Evolutionary conservation across 2,888 invertebrate genomes (phyloP), one percentile per base, ranked within the genome.

Genomic region (Aphidius colemani): DNA sequence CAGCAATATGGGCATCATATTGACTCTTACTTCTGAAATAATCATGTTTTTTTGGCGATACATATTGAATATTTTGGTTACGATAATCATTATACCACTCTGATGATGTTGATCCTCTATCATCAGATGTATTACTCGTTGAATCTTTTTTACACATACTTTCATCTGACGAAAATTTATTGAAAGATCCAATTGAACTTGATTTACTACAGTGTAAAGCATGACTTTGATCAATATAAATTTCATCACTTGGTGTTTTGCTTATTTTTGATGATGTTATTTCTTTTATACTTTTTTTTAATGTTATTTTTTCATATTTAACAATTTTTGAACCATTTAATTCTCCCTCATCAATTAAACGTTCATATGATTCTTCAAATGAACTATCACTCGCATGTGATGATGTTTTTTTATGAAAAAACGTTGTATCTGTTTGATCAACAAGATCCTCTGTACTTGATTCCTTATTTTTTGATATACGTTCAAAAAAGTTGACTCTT

Each of bases 1-100:
- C 89, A 74, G 89, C 91, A 80, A 94, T 94, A 84, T 94, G 94
- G 63, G 90, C 89, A 83, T 94, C 94, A 83, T 91, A 94, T 83
- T 93, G 92, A 75, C 90, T 91, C 80, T 90, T 90, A 83, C 90
- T 92, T 79, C 92, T 87, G 70, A 89, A 86, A 75, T 88, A 90
- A 53, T 53, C 61, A 72, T 91, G 90, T 84, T 89, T 87, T 78
- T 88, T 88, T 53, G 88, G 86, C 68, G 88, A 88, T 63, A 86
- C 85, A 78, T 85, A 86, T 72, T 90, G 90, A 78, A 92, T 85
- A 75, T 85, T 86, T 72, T 85, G 85, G 71, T 82, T 84, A 66
- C 83, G 82, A 72, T 86, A 88, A 72, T 87, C 87, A 71, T 84
- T 83, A 74, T 87, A 87, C 88, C 88, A 87, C 72, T 87, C 87